Conservation (phyloP, 2,797 vertebrate genomes). For the Dipus sagitta region DNA sequence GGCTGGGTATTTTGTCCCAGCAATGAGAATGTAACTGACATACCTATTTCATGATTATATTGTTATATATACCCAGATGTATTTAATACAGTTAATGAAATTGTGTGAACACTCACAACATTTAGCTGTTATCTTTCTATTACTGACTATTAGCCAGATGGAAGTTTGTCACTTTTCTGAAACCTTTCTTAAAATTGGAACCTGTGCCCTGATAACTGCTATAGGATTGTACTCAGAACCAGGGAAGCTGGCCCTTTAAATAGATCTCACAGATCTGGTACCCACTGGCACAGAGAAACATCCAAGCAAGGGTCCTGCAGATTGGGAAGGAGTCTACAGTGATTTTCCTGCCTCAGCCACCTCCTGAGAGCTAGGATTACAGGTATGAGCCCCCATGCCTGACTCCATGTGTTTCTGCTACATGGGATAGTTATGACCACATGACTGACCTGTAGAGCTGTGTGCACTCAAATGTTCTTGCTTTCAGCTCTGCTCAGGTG, state of each 20-base stretch:
- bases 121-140: not conserved
- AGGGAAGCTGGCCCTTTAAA: not conserved
- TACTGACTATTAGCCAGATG: not conserved
- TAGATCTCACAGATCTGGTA: not conserved
- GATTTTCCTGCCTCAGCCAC: not conserved
- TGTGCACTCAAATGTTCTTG: not conserved
- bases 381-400: not conserved
- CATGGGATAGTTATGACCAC: not conserved
- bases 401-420: not conserved
- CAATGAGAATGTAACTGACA: too few relatives aligned
- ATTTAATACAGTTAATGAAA: slow-evolving; percentile 22
- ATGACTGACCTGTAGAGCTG: not conserved
- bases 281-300: not conserved
- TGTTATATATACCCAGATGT: not conserved
- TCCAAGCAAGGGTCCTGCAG: not conserved
- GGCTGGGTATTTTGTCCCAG: too few relatives aligned
- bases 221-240: not conserved
- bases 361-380: not conserved
- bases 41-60: slow-evolving; percentile 22
- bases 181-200: not conserved
- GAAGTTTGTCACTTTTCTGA: not conserved
- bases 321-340: not conserved
- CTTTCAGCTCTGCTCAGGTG: not conserved
- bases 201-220: too few relatives aligned
- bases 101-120: not conserved